Evolutionary conservation across 1,140 invertebrate species (phyloP).

Genomic region (Spodoptera frugiperda): DNA sequence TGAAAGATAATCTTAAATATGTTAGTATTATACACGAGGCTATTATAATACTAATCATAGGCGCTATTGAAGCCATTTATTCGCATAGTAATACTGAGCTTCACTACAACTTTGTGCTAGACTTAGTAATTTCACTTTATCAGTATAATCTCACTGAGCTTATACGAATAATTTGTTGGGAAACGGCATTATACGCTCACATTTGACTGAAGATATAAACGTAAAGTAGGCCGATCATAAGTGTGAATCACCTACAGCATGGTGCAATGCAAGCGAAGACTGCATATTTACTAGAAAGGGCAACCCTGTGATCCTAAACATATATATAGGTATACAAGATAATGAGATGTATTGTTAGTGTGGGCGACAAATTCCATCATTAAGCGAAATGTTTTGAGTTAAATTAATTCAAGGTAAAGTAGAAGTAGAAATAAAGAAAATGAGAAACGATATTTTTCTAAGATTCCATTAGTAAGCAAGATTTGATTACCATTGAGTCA

Average conservation of each 20-base stretch:
- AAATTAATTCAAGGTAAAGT: neutral
- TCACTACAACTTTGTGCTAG: neutral
- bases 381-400: too few relatives aligned
- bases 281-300: neutral
- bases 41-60: too few relatives aligned
- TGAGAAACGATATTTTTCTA: too few relatives aligned
- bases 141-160: constrained; percentile 22
- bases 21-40: too few relatives aligned
- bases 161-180: constrained; percentile 34
- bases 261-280: constrained; percentile 21
- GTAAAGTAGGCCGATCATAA: constrained; percentile 36
- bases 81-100: neutral
- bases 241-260: constrained; percentile 22
- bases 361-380: too few relatives aligned
- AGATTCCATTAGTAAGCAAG: too few relatives aligned
- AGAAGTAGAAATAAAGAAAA: neutral
- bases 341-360: too few relatives aligned
- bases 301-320: neutral
- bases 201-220: constrained; percentile 32
- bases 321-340: too few relatives aligned
- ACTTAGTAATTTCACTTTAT: constrained; percentile 4
- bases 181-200: constrained; percentile 15
- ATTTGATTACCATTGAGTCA: too few relatives aligned
- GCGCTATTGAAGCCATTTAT: neutral
- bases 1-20: too few relatives aligned